phyloP scores from a whole-genome alignment of 2,113 vertebrate species.

The Nycticebus coucang region DNA sequence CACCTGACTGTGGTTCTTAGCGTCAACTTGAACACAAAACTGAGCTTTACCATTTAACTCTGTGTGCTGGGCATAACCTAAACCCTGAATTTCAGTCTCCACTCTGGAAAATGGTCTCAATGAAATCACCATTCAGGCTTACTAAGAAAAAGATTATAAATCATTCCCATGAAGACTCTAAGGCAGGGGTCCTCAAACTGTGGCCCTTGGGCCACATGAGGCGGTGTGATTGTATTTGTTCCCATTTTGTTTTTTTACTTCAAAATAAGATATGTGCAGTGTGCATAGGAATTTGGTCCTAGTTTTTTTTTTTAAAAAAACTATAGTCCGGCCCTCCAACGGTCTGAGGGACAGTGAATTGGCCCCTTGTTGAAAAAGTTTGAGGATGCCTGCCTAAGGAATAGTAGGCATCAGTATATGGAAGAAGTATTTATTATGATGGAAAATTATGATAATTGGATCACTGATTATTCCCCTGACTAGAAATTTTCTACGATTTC shows the following conservation, averaged over 20 bases:
- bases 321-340: too few relatives aligned
- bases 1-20: neutral
- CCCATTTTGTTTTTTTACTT: too few relatives aligned
- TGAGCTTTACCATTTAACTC: neutral
- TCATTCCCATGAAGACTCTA: neutral
- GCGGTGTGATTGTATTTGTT: too few relatives aligned
- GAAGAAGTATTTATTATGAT: neutral
- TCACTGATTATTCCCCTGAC: neutral
- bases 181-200: too few relatives aligned
- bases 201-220: too few relatives aligned
- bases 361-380: too few relatives aligned
- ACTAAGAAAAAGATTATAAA: neutral
- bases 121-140: neutral
- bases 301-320: too few relatives aligned
- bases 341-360: too few relatives aligned
- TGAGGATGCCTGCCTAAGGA: too few relatives aligned
- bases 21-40: neutral
- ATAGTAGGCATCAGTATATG: neutral
- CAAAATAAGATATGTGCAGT: too few relatives aligned
- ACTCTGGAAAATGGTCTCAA: neutral
- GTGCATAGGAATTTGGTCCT: too few relatives aligned
- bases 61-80: neutral
- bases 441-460: neutral
- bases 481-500: neutral
- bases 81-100: neutral